Base-by-base conservation (phyloP, 64 coral and sea anemone genomes). In the Actinia tenebrosa region DNA sequence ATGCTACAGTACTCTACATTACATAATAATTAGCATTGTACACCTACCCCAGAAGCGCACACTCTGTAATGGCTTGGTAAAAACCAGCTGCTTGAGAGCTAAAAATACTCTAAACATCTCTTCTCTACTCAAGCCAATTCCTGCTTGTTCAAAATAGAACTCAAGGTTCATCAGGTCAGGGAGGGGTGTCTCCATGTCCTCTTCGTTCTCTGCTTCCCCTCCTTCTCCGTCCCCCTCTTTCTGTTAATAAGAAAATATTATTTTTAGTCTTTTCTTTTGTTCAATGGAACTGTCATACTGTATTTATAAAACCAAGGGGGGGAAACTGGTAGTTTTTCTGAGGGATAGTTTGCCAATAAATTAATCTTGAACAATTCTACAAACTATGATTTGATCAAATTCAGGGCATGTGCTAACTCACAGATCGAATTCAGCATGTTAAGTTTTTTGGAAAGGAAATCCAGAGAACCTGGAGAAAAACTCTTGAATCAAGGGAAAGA, bases 81-180 rank as follows among this genome's bases (percentile, higher is more conserved):
- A 93, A 90, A 99, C 93, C 56, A 99, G 83, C 85, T 92, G 88
- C 63, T 99, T 99, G 42, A 99, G 81, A 46, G 90, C 90, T 27
- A 99, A 84, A 75, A 95, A 99, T 59, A 99, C 47, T 53, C 89
- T 90, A 44, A 91, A 99, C 87, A 90, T 93, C 87, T 99, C 97
- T 75, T 99, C 97, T 90, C 91, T 86, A 56, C 93, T 95, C n/a
- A 99, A 75, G 53, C 93, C 97, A 79, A 99, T 78, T 25, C 93
- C 93, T 83, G 93, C 97, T 99, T 99, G 97, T 60, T 99, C 97
- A 99, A 99, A 99, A 86, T 95, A 99, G 72, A 93, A 99, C 87
- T 79, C 83, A 78, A 99, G 86, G 88, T 91, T 90, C 90, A 99
- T 95, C 53, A 99, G 89, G 61, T 99, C 93, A 22, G 97, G 97